Evolutionary conservation across 2,888 invertebrate species (phyloP).

Genomic region (Cheilosia variabilis): DNA sequence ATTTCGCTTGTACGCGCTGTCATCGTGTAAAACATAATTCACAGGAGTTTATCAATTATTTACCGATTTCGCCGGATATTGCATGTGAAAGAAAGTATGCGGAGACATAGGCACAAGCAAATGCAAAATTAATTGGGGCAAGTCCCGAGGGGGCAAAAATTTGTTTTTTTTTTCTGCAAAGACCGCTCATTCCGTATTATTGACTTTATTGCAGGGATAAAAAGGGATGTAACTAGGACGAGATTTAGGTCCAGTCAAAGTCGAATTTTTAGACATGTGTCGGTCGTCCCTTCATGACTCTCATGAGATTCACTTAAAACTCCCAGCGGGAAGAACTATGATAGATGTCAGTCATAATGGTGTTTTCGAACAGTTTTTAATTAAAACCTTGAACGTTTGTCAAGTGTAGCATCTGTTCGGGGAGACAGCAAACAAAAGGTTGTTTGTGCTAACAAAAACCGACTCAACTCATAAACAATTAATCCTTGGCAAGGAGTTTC

Average conservation of each 20-base stretch:
- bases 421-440: background rate
- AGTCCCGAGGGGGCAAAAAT: background rate
- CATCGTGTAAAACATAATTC: conserved; percentile 2
- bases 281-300: background rate
- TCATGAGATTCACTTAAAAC: background rate
- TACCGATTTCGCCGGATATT: conserved; percentile 43
- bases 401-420: conserved; percentile 16
- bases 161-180: background rate
- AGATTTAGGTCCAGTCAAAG: background rate
- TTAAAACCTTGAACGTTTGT: conserved; percentile 26
- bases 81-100: background rate
- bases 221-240: background rate
- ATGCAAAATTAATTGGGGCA: conserved; percentile 44
- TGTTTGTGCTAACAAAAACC: background rate
- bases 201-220: background rate
- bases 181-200: background rate
- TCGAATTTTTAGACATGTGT: background rate
- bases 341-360: conserved; percentile 12
- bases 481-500: background rate
- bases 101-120: conserved; percentile 14
- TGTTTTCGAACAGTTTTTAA: conserved; percentile 32
- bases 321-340: background rate
- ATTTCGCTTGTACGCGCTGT: background rate
- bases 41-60: conserved; percentile 54
- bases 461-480: conserved; percentile 22